Evolutionary conservation across 2,888 invertebrate genomes (phyloP).

Genomic region (Brachylomia viminalis): DNA sequence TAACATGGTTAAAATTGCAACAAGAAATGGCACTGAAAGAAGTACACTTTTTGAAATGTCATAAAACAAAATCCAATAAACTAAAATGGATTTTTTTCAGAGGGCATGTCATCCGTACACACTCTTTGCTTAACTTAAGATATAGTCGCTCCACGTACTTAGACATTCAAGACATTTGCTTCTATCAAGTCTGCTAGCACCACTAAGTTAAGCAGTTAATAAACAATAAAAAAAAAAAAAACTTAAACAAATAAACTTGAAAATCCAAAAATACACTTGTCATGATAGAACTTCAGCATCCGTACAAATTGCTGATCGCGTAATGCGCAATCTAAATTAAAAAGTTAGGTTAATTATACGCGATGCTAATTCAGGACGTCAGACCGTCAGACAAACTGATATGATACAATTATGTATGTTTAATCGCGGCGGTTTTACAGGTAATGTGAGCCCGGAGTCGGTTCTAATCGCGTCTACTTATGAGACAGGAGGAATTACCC

Average conservation of each 20-base stretch:
- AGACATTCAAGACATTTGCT: not conserved
- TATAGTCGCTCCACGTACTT: not conserved
- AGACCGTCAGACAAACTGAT: constrained; percentile 19
- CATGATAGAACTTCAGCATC: too few species aligned
- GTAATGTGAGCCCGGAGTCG: constrained; percentile 7
- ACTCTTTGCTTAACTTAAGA: not conserved
- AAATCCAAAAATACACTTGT: too few species aligned
- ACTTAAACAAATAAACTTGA: too few species aligned
- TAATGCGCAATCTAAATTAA: too few species aligned
- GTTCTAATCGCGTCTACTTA: constrained; percentile 25
- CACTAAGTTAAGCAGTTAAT: too few species aligned
- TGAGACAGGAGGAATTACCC: constrained; percentile 2
- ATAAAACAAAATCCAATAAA: not conserved
- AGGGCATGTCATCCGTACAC: not conserved
- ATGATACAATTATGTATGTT: constrained; percentile 22
- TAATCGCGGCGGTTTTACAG: constrained; percentile 22
- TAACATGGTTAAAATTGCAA: not conserved
- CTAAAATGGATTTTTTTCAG: not conserved
- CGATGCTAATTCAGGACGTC: constrained; percentile 18
- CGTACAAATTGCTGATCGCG: too few species aligned
- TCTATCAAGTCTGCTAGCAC: not conserved
- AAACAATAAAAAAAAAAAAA: too few species aligned
- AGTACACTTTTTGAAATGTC: not conserved
- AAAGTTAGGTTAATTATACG: not conserved
- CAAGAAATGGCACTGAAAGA: not conserved